Conservation (phyloP, 2,888 invertebrate species). For the Calameuta filiformis region DNA sequence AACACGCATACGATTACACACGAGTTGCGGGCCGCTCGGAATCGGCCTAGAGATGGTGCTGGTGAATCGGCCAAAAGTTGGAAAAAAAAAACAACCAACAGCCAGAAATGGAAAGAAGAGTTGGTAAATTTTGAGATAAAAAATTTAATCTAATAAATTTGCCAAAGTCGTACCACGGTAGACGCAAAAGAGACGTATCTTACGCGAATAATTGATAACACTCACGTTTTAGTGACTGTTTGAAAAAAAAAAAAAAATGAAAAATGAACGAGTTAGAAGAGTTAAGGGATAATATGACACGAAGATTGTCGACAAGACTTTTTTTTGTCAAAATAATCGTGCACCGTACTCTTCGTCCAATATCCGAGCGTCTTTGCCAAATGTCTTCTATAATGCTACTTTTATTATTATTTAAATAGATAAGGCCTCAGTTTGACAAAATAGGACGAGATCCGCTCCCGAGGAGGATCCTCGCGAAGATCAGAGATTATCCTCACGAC, state of each 20-base stretch:
- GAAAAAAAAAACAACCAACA: background rate
- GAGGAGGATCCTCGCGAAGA: background rate
- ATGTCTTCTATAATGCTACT: slow-evolving; percentile 54
- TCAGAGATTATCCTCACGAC: background rate
- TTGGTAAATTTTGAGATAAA: background rate
- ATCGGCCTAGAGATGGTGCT: background rate
- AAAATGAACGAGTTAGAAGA: slow-evolving; percentile 17
- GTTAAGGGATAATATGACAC: background rate
- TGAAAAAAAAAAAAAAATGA: slow-evolving; percentile 9
- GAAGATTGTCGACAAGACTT: background rate
- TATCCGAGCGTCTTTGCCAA: slow-evolving; percentile 42
- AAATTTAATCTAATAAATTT: background rate
- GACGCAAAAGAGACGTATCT: background rate
- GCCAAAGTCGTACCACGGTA: background rate
- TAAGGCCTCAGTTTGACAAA: slow-evolving; percentile 56
- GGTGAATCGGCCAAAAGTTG: background rate
- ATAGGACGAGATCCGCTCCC: slow-evolving; percentile 52
- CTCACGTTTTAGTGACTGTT: slow-evolving; percentile 53
- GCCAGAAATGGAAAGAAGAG: background rate
- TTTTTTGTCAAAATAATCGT: background rate
- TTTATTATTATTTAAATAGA: slow-evolving; percentile 57
- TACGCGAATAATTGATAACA: slow-evolving; percentile 18
- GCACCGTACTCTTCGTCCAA: background rate
- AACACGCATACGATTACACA: slow-evolving; percentile 46
- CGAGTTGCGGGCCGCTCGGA: slow-evolving; percentile 35